These are phyloP conservation scores for Medauroidea extradentata DNA, from an alignment of 1,140 invertebrate species.

Conservation along the genomic window DNA sequence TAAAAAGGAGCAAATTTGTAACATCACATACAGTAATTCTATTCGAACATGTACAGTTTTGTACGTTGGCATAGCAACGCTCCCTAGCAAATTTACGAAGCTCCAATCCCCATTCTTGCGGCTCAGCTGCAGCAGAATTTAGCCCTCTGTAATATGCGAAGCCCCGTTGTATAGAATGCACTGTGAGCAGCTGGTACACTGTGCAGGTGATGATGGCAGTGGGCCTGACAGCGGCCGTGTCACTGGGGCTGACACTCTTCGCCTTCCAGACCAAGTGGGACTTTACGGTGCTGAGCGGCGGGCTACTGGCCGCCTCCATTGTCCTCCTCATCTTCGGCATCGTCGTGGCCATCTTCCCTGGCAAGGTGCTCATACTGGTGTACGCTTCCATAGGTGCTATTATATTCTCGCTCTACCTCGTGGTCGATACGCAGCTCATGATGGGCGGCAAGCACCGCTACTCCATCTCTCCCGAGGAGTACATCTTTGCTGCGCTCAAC, in stretches of 20 bases:
- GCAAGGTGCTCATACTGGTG: slow-evolving; percentile 56
- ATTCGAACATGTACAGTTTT: no score
- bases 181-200: no score
- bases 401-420: slow-evolving; percentile 77
- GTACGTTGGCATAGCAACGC: no score
- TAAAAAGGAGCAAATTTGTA: no score
- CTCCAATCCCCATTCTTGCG: no score
- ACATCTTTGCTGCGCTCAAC: slow-evolving; percentile 90
- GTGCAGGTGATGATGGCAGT: slow-evolving; percentile 74
- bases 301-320: slow-evolving; percentile 70
- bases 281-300: slow-evolving; percentile 79
- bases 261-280: slow-evolving; percentile 92
- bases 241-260: slow-evolving; percentile 80
- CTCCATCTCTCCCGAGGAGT: slow-evolving; percentile 91
- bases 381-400: slow-evolving; percentile 79
- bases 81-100: no score
- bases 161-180: no score
- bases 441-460: slow-evolving; percentile 89
- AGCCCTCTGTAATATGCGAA: no score
- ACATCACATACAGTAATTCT: no score
- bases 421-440: slow-evolving; percentile 95
- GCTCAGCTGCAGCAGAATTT: no score
- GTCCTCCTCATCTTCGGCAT: slow-evolving; percentile 83
- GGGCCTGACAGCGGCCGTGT: slow-evolving; percentile 74
- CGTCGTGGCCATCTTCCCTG: slow-evolving; percentile 66